Percentiles rank a stretch among this genome's conserved stretches.
These are phyloP conservation scores for Xestia rhomboidea DNA, from an alignment of 2,888 invertebrate species.

Conservation along the genomic window DNA sequence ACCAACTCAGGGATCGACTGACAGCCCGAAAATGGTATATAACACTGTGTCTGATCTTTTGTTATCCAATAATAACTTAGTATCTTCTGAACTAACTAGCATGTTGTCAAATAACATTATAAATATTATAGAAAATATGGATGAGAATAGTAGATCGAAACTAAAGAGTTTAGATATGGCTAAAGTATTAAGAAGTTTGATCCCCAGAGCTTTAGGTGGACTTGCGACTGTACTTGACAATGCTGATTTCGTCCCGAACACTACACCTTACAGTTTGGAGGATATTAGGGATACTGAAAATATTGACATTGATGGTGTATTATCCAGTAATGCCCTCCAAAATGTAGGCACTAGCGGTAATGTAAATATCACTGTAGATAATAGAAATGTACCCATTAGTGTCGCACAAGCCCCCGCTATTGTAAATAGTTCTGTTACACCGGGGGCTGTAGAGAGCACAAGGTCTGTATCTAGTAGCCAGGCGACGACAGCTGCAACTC, in stretches of 20 bases:
- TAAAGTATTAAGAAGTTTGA: constrained; percentile 87
- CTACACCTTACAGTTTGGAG: constrained; percentile 89
- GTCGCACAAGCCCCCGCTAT: constrained; percentile 67
- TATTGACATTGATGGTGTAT: constrained; percentile 75
- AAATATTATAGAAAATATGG: constrained; percentile 86
- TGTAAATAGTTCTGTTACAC: constrained; percentile 82
- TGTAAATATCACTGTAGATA: constrained; percentile 83
- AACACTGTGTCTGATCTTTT: constrained; percentile 89
- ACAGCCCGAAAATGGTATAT: constrained; percentile 88
- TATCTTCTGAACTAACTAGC: constrained; percentile 90
- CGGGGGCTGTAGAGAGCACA: constrained; percentile 68
- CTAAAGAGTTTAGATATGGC: constrained; percentile 88
- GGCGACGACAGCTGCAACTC: constrained; percentile 68
- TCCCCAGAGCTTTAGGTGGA: constrained; percentile 87
- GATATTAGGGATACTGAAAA: constrained; percentile 87
- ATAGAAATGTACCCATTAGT: constrained; percentile 68
- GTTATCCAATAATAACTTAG: constrained; percentile 86
- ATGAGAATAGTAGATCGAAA: constrained; percentile 85
- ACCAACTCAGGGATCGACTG: constrained; percentile 84
- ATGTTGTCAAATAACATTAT: constrained; percentile 88
- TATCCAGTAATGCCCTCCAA: constrained; percentile 80
- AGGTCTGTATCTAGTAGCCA: constrained; percentile 74
- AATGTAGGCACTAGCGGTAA: constrained; percentile 73
- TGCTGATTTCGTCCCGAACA: constrained; percentile 81
- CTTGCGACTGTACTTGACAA: constrained; percentile 79